These are phyloP conservation scores for Pollenia angustigena DNA, from an alignment of 2,888 invertebrate species.

Conservation along the genomic window DNA sequence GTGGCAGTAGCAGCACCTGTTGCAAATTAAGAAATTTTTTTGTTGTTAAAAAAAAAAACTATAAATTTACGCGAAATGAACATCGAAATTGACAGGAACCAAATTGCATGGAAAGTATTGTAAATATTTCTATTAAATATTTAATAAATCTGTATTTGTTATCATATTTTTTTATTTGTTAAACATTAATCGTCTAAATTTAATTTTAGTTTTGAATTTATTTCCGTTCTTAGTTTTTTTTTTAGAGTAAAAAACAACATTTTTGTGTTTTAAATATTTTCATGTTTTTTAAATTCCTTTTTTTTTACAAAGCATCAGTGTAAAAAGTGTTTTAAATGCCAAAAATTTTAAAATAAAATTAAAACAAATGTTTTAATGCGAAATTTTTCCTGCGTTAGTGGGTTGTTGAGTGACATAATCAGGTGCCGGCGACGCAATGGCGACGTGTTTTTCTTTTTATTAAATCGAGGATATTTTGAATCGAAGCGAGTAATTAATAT, in stretches of 20 bases:
- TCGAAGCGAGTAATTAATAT: slow-evolving; percentile 40
- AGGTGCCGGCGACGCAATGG: slow-evolving; percentile 34
- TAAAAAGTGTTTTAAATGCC: background rate
- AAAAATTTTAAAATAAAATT: background rate
- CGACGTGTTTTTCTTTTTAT: slow-evolving; percentile 5
- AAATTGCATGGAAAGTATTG: slow-evolving; percentile 65
- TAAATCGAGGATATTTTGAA: slow-evolving; percentile 19
- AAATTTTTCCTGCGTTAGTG: slow-evolving; percentile 47
- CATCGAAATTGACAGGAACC: slow-evolving; percentile 52
- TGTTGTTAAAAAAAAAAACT: slow-evolving; percentile 13
- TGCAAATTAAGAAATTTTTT: slow-evolving; percentile 64
- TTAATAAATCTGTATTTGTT: slow-evolving; percentile 45
- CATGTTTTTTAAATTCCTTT: slow-evolving; percentile 11
- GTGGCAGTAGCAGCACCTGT: slow-evolving; percentile 59
- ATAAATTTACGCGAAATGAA: slow-evolving; percentile 47
- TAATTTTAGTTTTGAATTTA: background rate
- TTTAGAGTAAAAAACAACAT: background rate
- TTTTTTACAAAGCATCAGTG: background rate
- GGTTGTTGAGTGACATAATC: slow-evolving; percentile 60
- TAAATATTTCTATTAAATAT: slow-evolving; percentile 68
- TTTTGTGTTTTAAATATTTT: slow-evolving; percentile 19
- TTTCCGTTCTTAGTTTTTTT: background rate
- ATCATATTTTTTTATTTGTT: slow-evolving; percentile 19
- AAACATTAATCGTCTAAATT: slow-evolving; percentile 23
- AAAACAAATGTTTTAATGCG: background rate